Evolutionary conservation across 2,888 invertebrate species (phyloP).

Genomic region (Xanthorhoe spadicearia): DNA sequence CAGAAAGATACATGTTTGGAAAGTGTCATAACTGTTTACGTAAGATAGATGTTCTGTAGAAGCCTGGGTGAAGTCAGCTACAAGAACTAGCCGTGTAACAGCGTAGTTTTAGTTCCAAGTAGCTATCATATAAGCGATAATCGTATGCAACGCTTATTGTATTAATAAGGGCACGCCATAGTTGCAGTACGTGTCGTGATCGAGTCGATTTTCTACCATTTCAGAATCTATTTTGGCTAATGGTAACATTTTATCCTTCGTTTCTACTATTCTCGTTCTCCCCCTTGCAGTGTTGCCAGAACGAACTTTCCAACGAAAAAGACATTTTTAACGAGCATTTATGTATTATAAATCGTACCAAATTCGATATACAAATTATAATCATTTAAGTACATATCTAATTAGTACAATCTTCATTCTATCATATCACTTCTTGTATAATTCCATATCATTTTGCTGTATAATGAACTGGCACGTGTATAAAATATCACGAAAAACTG

Average conservation of each 20-base stretch:
- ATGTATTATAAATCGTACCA: conserved; percentile 76
- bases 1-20: not conserved
- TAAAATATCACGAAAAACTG: conserved; percentile 67
- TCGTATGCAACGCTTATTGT: conserved; percentile 85
- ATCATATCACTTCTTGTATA: conserved; percentile 84
- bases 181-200: conserved; percentile 84
- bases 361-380: conserved; percentile 72
- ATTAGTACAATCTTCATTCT: conserved; percentile 81
- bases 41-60: conserved; percentile 36
- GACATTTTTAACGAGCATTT: conserved; percentile 80
- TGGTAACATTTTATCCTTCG: conserved; percentile 49
- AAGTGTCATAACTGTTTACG: not conserved
- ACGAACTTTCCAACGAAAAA: conserved; percentile 74
- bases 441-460: conserved; percentile 82
- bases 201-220: conserved; percentile 67
- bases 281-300: conserved; percentile 70
- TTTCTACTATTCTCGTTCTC: conserved; percentile 59
- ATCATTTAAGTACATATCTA: conserved; percentile 82
- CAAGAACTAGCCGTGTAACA: conserved; percentile 52
- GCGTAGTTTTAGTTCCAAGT: conserved; percentile 62
- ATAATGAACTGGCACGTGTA: conserved; percentile 68
- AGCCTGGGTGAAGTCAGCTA: conserved; percentile 59
- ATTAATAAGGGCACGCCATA: conserved; percentile 81
- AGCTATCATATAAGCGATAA: conserved; percentile 69
- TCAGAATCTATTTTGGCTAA: conserved; percentile 45